Base-by-base conservation (phyloP, 2,888 invertebrate genomes). In the Leptopilina myrica region DNA sequence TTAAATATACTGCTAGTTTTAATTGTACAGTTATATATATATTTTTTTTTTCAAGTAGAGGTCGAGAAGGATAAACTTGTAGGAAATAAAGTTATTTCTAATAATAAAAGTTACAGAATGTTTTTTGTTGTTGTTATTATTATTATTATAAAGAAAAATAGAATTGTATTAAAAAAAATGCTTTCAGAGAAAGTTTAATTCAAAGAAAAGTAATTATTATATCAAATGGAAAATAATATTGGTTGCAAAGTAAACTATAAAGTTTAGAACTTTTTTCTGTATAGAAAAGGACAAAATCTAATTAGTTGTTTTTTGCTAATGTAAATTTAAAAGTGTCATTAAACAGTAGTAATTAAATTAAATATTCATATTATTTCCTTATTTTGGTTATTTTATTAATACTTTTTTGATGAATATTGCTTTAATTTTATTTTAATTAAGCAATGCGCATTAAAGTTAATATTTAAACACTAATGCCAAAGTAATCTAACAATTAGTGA, bases 1-100 rank as follows among this genome's bases (percentile, higher is more conserved):
- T 59, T 59, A n/a, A 59, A 15, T 15, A 59, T 5, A 62, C 15
- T 59, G 15, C 33, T 15, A 62, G 15, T 62, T 62, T 62, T 62
- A 62, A 62, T 62, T 62, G 62, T 62, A 62, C 62, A 62, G 62
- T 62, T 62, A 20, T 15, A 49, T 49, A 49, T 49, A 7, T 49
- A 1, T 49, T 11, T 62, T 62, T 20, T 20, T 8, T 62, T 62
- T 62, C 20, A 62, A 62, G 62, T 62, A 9, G 8, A 9, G 1
- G 8, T 43, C 6, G 43, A 15, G 62, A 62, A 62, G 15, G 15
- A 59, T 56, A 33, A 62, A 62, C 20, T 62, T 26, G 7, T 62
- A 20, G 49, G 3, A 62, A 15, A 62, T n/a, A 62, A 62, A 62
- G 20, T 62, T 20, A 15, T 15, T 62, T 49, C 11, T 62, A 20